Conservation (phyloP, 2,888 invertebrate genomes). For the Neocrepidodera transversa region DNA sequence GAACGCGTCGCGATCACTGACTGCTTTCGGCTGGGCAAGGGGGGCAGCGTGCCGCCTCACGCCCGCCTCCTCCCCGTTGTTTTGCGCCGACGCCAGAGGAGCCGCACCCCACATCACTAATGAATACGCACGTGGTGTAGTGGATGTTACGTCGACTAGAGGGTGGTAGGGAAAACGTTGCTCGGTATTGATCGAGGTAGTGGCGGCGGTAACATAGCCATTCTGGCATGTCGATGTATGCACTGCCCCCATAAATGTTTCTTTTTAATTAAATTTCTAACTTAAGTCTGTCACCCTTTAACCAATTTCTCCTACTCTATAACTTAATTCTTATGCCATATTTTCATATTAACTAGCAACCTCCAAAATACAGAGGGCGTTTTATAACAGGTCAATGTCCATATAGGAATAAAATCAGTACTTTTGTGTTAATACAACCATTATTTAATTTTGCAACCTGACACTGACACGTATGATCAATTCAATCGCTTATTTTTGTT, state of each 20-base stretch:
- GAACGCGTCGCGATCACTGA: slow-evolving; percentile 31
- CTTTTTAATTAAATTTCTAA: not conserved
- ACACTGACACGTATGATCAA: too few species aligned
- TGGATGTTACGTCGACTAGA: slow-evolving; percentile 18
- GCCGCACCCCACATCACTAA: slow-evolving; percentile 62
- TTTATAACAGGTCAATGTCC: too few species aligned
- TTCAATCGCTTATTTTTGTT: too few species aligned
- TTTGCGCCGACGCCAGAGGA: slow-evolving; percentile 60
- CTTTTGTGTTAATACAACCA: too few species aligned
- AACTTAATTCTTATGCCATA: too few species aligned
- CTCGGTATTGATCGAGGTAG: slow-evolving; percentile 22
- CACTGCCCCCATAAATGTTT: slow-evolving; percentile 2
- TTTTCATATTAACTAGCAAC: too few species aligned
- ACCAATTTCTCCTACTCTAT: too few species aligned
- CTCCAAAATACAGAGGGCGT: too few species aligned
- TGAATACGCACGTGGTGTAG: slow-evolving; percentile 58
- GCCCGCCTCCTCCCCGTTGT: slow-evolving; percentile 59
- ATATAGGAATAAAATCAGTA: too few species aligned
- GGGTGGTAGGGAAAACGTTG: slow-evolving; percentile 8
- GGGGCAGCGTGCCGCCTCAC: slow-evolving; percentile 32
- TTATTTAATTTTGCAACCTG: too few species aligned
- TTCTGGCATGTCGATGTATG: not conserved
- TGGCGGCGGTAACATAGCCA: not conserved
- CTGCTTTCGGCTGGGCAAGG: slow-evolving; percentile 23
- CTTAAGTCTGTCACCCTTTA: not conserved